Conservation (phyloP, 2,797 vertebrate genomes). For the Macroramphosus scolopax region DNA sequence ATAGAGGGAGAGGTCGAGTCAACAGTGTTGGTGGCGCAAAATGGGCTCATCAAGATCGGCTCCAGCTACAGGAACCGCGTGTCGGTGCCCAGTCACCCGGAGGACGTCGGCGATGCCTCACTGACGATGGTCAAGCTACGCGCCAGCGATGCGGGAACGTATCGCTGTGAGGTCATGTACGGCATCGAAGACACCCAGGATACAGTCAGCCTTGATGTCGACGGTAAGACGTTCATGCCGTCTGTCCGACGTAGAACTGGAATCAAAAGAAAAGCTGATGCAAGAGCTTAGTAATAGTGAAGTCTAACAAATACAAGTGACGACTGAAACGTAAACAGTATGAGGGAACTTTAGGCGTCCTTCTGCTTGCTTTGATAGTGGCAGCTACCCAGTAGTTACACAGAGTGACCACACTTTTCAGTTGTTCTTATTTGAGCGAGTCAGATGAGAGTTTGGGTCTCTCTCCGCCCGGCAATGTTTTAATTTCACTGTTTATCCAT, state of each 20-base stretch:
- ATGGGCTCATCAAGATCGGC: slow-evolving; percentile 91
- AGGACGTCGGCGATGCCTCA: slow-evolving; percentile 88
- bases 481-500: slow-evolving; percentile 18
- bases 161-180: slow-evolving; percentile 93
- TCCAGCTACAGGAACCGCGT: slow-evolving; percentile 87
- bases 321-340: slow-evolving; percentile 52
- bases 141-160: slow-evolving; percentile 91
- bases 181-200: slow-evolving; percentile 93
- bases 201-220: slow-evolving; percentile 84
- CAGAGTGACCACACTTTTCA: slow-evolving; percentile 45
- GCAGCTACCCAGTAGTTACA: slow-evolving; percentile 53
- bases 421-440: slow-evolving; percentile 45
- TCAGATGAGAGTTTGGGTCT: slow-evolving; percentile 7
- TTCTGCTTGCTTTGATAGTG: slow-evolving; percentile 48
- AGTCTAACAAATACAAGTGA: slow-evolving; percentile 37
- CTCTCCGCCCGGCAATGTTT: slow-evolving; percentile 13
- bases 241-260: slow-evolving; percentile 10
- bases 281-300: slow-evolving; percentile 46
- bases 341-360: slow-evolving; percentile 27
- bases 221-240: slow-evolving; percentile 78
- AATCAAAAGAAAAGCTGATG: slow-evolving; percentile 22
- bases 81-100: slow-evolving; percentile 88
- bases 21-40: slow-evolving; percentile 90
- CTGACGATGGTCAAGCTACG: slow-evolving; percentile 89
- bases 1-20: slow-evolving; percentile 84